Conservation (phyloP, 2,113 vertebrate species). For the Cichladusa arquata region DNA sequence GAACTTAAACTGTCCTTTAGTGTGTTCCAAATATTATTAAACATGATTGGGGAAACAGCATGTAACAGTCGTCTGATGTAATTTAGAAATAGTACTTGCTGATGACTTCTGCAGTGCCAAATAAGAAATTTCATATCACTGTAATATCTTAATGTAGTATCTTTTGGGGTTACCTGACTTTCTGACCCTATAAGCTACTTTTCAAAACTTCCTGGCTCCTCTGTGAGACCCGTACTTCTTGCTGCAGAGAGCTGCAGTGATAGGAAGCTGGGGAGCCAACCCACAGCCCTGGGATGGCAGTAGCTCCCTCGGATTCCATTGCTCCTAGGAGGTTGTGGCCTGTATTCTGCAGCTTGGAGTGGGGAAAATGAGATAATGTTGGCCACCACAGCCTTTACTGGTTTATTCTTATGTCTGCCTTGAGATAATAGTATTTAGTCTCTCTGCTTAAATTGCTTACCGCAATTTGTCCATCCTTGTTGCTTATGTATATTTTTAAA, state of each 20-base stretch:
- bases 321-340: not conserved
- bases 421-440: not conserved
- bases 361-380: not conserved
- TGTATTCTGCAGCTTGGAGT: not conserved
- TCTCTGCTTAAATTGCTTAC: slow-evolving; percentile 3
- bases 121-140: not conserved
- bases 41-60: not conserved
- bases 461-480: not conserved
- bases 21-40: not conserved
- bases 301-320: not conserved
- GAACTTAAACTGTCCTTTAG: not conserved
- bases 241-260: not conserved
- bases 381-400: not conserved
- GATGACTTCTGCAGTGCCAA: not conserved
- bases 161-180: not conserved
- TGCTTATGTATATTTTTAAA: not conserved
- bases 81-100: not conserved
- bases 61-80: not conserved
- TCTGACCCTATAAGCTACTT: not conserved
- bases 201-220: not conserved
- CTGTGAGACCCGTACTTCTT: fast-evolving
- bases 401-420: not conserved
- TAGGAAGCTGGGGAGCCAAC: not conserved
- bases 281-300: not conserved
- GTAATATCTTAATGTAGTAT: not conserved